Evolutionary conservation across 1,140 invertebrate species (phyloP), one percentile per base, ranked within the genome.

Genomic region (Neoseiulus cucumeris): DNA sequence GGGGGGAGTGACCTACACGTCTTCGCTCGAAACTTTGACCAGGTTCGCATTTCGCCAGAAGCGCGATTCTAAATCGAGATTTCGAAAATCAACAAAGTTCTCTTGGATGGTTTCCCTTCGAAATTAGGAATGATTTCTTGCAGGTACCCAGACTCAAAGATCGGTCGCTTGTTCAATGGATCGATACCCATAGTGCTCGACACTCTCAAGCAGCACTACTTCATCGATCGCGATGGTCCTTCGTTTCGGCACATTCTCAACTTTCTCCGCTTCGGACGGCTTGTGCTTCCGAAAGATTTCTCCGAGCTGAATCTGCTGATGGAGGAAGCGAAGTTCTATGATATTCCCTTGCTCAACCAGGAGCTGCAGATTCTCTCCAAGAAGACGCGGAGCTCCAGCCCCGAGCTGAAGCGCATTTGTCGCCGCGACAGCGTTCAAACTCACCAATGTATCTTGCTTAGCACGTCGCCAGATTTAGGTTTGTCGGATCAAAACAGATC

Each of bases 201-300:
- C 73, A 91, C 87, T 2, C 77, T 97, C 69, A 97, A 97, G 75
- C 93, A 97, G 74, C 93, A 97, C 74, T 97, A 96, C 76, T 97
- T 97, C 79, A 95, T 96, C 70, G 92, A 97, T 78, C 81, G 91
- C 67, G 91, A 95, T 72, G 91, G 91, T 0, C 86, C 85, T 55
- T 91, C 93, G 87, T 96, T 95, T 77, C 82, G 91, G 18, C 90
- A 95, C 75, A 89, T 97, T 72, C 79, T 97, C 25, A 96, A 96
- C 79, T 97, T 90, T 76, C 84, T 96, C 82, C 81, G 93, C 70
- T 91, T 91, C 75, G 86, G 86, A 42, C 82, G 84, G 70, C 80
- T 95, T 42, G 77, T 91, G 45, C 83, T 96, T 71, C 89, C 91
- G 0, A 83, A 86, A 2, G 84, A 89, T 73, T 96, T 94, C 75